phyloP scores from a whole-genome alignment of 2,888 invertebrate species.

The Eristalis intricaria region DNA sequence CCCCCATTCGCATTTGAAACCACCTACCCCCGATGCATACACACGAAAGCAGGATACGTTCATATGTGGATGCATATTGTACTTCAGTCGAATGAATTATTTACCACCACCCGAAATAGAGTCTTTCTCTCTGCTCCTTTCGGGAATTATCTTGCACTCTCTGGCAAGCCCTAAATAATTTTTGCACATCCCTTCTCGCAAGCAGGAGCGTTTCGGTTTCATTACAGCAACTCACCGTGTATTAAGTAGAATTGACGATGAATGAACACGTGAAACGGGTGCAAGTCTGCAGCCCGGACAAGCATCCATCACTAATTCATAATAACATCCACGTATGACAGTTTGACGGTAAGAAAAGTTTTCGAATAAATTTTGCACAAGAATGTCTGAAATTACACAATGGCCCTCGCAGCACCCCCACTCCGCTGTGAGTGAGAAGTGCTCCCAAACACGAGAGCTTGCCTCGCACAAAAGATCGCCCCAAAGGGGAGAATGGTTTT shows the following conservation, averaged over 20 bases:
- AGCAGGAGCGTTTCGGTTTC: not conserved
- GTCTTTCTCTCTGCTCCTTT: not conserved
- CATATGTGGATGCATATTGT: not conserved
- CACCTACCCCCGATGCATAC: too few species aligned
- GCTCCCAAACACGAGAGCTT: not conserved
- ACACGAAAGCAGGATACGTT: not conserved
- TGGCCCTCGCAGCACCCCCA: not conserved
- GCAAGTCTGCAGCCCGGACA: not conserved
- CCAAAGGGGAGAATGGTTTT: not conserved
- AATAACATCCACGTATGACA: conserved; percentile 17
- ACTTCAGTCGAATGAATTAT: not conserved
- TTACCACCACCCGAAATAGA: not conserved
- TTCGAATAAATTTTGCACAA: conserved; percentile 27
- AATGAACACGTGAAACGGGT: conserved; percentile 1
- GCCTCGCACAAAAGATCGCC: not conserved
- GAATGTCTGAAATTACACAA: conserved; percentile 1
- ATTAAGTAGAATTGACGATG: conserved; percentile 13
- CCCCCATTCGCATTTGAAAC: too few species aligned
- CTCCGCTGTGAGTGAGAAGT: not conserved
- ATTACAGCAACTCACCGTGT: not conserved
- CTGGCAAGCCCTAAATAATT: not conserved
- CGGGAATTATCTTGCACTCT: not conserved
- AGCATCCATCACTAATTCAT: conserved; percentile 40
- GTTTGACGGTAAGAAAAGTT: conserved; percentile 18
- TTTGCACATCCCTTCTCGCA: conserved; percentile 2